phyloP scores from a whole-genome alignment of 2,113 vertebrate genomes.

The Ceratotherium simum region DNA sequence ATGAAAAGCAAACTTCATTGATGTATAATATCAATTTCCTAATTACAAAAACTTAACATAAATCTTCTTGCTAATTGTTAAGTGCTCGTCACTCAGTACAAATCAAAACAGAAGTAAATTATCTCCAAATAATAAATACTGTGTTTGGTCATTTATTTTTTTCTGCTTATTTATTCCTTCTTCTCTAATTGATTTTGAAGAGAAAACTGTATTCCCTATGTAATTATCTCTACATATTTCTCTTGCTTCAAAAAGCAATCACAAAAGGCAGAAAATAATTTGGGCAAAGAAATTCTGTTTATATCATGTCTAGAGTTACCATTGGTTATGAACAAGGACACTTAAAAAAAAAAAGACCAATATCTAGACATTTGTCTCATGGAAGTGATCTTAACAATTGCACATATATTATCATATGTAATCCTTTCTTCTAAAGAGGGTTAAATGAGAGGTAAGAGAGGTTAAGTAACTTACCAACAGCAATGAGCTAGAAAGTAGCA shows the following conservation, averaged over 20 bases:
- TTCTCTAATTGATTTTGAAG: not conserved
- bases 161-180: not conserved
- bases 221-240: not conserved
- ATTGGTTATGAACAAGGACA: not conserved
- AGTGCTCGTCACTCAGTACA: not conserved
- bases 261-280: not conserved
- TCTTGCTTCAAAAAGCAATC: not conserved
- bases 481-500: not conserved
- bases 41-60: slow-evolving; percentile 39
- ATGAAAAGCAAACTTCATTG: not conserved
- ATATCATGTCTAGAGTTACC: not conserved
- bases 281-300: not conserved
- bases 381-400: not conserved
- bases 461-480: not conserved
- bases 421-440: not conserved
- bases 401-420: not conserved
- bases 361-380: not conserved
- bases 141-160: not conserved
- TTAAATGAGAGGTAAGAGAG: not conserved
- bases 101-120: slow-evolving; percentile 9
- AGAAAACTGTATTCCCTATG: not conserved
- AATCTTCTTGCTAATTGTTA: not conserved
- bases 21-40: not conserved
- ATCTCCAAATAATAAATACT: not conserved
- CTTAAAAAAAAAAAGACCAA: not conserved